Evolutionary conservation across 2,113 vertebrate species (phyloP).

Genomic region (Albula goreensis): DNA sequence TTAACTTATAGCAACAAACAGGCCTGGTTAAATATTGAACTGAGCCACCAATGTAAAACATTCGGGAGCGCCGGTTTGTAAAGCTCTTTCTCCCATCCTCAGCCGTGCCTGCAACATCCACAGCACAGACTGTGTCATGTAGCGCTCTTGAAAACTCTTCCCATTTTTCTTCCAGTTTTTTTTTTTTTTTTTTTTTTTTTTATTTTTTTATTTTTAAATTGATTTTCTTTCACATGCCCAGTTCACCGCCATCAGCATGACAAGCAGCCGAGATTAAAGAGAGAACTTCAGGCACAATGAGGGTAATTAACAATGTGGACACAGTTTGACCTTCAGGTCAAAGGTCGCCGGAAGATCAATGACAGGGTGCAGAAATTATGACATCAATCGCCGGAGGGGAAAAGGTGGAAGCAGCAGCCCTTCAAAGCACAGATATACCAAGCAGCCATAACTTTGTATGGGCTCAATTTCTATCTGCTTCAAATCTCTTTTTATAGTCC

Average conservation of each 20-base stretch:
- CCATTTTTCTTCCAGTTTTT: background rate
- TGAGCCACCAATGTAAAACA: background rate
- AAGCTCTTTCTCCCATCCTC: background rate
- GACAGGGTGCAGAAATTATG: background rate
- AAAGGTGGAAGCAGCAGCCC: background rate
- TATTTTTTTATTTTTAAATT: background rate
- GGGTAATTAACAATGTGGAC: conserved; percentile 10
- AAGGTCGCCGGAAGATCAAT: background rate
- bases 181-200: background rate
- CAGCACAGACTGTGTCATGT: background rate
- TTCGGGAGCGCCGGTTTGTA: background rate
- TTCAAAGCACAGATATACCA: background rate
- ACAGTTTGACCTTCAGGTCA: background rate
- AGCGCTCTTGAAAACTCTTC: background rate
- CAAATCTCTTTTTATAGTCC: background rate
- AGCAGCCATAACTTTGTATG: background rate
- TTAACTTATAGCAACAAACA: conserved; percentile 5
- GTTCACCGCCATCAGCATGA: conserved; percentile 12
- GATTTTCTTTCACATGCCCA: background rate
- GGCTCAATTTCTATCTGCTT: background rate
- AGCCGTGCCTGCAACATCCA: background rate
- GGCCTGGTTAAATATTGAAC: conserved; percentile 15
- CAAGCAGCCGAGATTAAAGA: background rate
- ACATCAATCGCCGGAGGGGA: background rate
- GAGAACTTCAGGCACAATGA: background rate